Evolutionary conservation across 2,888 invertebrate species (phyloP), one percentile per base, ranked within the genome.

Genomic region (Cremastinae sp.): DNA sequence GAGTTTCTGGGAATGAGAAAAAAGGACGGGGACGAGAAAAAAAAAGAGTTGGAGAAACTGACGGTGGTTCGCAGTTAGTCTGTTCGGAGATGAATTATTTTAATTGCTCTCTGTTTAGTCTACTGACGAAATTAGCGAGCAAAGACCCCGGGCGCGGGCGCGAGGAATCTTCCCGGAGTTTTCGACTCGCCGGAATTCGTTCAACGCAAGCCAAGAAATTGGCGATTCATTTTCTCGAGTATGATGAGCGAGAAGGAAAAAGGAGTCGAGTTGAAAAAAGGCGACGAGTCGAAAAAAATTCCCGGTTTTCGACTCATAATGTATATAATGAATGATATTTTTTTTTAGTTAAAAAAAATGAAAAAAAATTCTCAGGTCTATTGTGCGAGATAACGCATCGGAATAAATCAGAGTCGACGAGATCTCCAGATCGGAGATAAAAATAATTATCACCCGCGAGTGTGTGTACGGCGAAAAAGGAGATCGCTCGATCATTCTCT

Each of bases 401-500:
- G 68, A 51, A 51, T 16, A 51, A 47, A 51, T 53, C 20, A 69
- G 59, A 66, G 58, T 70, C 49, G 16, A 45, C 14, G 62, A 59
- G 83, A 87, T 87, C 84, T 83, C 81, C 84, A 85, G 87, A 86
- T 76, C 20, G 5, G 68, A 82, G 88, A 87, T 88, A 88, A 82
- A 83, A 83, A 85, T 87, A 88, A 89, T 89, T 86, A 87, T 86
- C 84, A 83, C 80, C 78, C 79, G 73, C 49, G 72, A 71, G 41
- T 43, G 14, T 43, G 56, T 36, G 47, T 56, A 47, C 64, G 47
- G 53, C 43, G 68, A 69, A 62, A 58, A 36, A 45, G 61, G 36
- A 72, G 74, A 78, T 65, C 47, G 74, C 79, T 76, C 65, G 79
- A 78, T 80, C 80, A 75, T 80, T 79, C 74, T 76, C 79, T 77